These are phyloP conservation scores for Alosa sapidissima DNA, from an alignment of 2,797 vertebrate species.

Conservation along the genomic window DNA sequence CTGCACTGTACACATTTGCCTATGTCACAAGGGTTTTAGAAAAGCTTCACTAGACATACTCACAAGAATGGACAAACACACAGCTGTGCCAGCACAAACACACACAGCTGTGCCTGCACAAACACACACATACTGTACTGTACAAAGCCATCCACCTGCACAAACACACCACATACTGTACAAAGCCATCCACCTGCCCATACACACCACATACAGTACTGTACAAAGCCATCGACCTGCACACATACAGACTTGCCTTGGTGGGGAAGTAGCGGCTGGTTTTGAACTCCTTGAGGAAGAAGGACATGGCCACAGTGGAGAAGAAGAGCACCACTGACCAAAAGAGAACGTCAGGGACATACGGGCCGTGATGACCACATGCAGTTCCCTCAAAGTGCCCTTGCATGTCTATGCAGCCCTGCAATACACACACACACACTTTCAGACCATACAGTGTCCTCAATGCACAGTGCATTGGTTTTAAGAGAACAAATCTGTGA, in stretches of 20 bases:
- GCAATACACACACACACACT: background rate
- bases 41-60: background rate
- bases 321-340: constrained; percentile 98
- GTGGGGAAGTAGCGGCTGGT: constrained; percentile 97
- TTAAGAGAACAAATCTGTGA: background rate
- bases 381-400: constrained; percentile 85
- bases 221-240: background rate
- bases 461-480: too few species aligned
- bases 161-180: too few species aligned
- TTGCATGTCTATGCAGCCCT: constrained; percentile 70
- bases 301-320: constrained; percentile 92
- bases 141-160: background rate
- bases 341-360: constrained; percentile 96
- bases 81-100: background rate
- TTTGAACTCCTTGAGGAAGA: constrained; percentile 97
- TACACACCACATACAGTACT: too few species aligned
- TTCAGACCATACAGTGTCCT: too few species aligned
- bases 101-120: background rate
- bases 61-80: background rate
- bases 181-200: too few species aligned
- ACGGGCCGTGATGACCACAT: constrained; percentile 91
- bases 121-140: background rate
- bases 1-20: background rate
- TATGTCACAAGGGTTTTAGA: too few species aligned
- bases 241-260: constrained; percentile 74